Conservation (phyloP, 2,888 invertebrate species). For the Aspidapion aeneum region DNA sequence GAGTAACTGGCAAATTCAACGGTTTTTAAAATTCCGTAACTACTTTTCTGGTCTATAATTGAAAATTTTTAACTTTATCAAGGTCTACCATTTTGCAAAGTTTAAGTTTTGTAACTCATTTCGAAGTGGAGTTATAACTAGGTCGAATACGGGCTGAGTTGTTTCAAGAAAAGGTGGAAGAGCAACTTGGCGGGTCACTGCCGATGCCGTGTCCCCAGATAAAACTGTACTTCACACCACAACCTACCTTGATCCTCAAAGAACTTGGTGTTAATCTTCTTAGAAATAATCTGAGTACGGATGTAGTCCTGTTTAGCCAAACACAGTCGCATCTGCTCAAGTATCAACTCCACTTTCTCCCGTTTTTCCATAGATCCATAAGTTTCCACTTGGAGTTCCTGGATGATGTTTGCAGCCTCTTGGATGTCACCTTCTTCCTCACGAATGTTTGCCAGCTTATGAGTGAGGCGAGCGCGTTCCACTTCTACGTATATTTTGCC, state of each 20-base stretch:
- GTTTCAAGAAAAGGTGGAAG: too few relatives aligned
- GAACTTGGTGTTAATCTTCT: conserved; percentile 96
- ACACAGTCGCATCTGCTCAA: conserved; percentile 98
- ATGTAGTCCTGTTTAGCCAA: conserved; percentile 94
- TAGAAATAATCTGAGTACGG: conserved; percentile 97
- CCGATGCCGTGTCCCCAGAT: too few relatives aligned
- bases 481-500: conserved; percentile 99
- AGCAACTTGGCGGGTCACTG: too few relatives aligned
- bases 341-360: conserved; percentile 93
- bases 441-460: conserved; percentile 80
- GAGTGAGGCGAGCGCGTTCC: conserved; percentile 93
- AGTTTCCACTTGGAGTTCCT: conserved; percentile 95
- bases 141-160: too few relatives aligned
- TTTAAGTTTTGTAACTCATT: too few relatives aligned
- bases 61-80: too few relatives aligned
- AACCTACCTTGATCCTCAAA: conserved; percentile 76
- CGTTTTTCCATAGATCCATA: conserved; percentile 98
- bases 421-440: conserved; percentile 80
- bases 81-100: too few relatives aligned
- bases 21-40: too few relatives aligned
- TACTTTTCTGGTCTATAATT: too few relatives aligned
- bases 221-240: too few relatives aligned
- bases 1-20: too few relatives aligned
- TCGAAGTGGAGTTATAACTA: too few relatives aligned
- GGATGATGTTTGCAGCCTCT: conserved; percentile 91